Percentiles rank a stretch among this genome's conserved stretches.
phyloP scores from a whole-genome alignment of 1,140 invertebrate genomes.

The Zaprionus kolodkinae region DNA sequence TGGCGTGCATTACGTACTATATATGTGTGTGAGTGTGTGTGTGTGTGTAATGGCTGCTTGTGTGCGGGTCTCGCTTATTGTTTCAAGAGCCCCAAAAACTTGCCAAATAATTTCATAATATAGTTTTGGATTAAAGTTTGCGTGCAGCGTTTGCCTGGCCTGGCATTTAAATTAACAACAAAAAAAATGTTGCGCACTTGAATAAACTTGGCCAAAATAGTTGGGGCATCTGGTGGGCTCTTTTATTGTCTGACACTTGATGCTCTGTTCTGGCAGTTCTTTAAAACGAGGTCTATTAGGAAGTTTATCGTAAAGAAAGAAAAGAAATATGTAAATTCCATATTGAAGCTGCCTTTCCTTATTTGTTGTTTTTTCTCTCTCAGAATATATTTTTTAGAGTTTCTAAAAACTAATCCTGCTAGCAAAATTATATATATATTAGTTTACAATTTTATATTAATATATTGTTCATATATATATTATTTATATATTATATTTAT shows the following conservation, averaged over 20 bases:
- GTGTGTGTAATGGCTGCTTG: background rate
- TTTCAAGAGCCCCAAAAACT: constrained; percentile 40
- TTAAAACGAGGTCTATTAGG: constrained; percentile 16
- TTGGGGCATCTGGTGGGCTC: constrained; percentile 6
- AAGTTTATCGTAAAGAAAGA: background rate
- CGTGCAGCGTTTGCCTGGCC: background rate
- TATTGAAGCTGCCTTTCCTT: too few relatives aligned
- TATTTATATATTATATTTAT: too few relatives aligned
- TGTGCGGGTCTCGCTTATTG: constrained; percentile 33
- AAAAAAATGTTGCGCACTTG: constrained; percentile 37
- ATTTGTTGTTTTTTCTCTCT: too few relatives aligned
- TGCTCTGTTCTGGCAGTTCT: constrained; percentile 28
- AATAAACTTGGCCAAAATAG: constrained; percentile 16
- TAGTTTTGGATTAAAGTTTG: constrained; percentile 48
- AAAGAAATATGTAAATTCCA: too few relatives aligned
- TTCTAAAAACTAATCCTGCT: too few relatives aligned
- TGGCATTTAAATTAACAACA: constrained; percentile 50
- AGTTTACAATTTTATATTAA: too few relatives aligned
- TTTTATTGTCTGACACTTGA: constrained; percentile 24
- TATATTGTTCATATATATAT: too few relatives aligned
- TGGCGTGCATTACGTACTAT: constrained; percentile 37
- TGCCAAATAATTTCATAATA: constrained; percentile 47
- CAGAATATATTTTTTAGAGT: too few relatives aligned
- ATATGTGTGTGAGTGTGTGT: constrained; percentile 6
- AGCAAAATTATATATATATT: too few relatives aligned